Evolutionary conservation across 2,113 vertebrate genomes (phyloP).

Genomic region (Pelobates fuscus): DNA sequence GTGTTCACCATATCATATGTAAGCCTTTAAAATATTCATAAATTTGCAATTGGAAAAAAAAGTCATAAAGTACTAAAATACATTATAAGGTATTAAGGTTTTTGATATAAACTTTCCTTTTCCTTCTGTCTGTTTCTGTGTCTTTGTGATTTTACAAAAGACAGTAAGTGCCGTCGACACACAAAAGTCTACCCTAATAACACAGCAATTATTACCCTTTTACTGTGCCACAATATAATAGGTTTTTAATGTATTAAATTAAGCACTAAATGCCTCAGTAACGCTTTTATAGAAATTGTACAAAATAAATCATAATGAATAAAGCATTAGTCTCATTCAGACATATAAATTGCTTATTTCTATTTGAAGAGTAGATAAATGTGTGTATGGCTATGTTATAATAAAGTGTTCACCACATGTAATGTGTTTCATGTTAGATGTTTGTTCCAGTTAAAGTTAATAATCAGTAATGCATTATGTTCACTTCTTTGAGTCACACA

Average conservation of each 20-base stretch:
- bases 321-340: slow-evolving; percentile 37
- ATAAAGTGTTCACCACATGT: not conserved
- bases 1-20: too few relatives aligned
- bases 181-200: slow-evolving; percentile 52
- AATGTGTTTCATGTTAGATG: slow-evolving; percentile 1
- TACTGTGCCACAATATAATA: slow-evolving; percentile 54
- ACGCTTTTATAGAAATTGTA: slow-evolving; percentile 44
- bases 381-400: not conserved
- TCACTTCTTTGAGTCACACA: not conserved
- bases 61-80: too few relatives aligned
- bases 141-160: not conserved
- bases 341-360: slow-evolving; percentile 45
- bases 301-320: slow-evolving; percentile 52
- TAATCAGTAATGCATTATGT: not conserved
- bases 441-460: not conserved
- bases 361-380: slow-evolving; percentile 5
- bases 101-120: not conserved
- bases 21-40: too few relatives aligned
- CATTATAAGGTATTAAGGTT: too few relatives aligned
- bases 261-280: slow-evolving; percentile 55
- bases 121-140: not conserved
- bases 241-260: slow-evolving; percentile 59
- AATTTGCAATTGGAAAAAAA: too few relatives aligned
- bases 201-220: slow-evolving; percentile 54
- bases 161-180: not conserved